A percentile compares a stretch with the other conserved stretches of the same genome.
Conservation (phyloP, 2,888 invertebrate genomes). For the Pilophorus perplexus region DNA sequence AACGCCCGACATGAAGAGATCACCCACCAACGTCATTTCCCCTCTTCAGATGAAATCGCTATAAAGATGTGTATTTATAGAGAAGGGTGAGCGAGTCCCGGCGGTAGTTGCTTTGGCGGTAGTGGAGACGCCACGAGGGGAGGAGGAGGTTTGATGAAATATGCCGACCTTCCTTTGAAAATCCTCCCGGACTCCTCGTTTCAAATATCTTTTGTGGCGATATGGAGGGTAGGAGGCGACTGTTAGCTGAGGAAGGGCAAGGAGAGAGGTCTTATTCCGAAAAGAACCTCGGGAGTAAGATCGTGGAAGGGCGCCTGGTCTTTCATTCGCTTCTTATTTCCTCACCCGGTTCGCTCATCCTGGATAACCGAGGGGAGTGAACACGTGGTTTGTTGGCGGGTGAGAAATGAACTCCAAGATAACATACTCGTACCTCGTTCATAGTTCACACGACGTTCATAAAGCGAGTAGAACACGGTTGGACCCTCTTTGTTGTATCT, state of each 20-base stretch:
- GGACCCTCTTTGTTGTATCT: no score
- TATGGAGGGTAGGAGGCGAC: not conserved
- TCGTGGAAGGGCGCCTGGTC: no score
- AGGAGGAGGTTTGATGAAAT: conserved; percentile 38
- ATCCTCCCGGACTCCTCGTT: conserved; percentile 28
- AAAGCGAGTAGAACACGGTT: no score
- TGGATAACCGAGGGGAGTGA: no score
- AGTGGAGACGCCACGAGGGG: not conserved
- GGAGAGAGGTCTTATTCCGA: not conserved
- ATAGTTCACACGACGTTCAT: no score
- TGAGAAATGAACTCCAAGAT: no score
- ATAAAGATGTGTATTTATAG: conserved; percentile 39
- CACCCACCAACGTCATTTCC: conserved; percentile 6
- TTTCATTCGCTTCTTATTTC: no score
- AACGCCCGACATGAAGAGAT: conserved; percentile 17
- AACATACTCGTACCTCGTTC: no score
- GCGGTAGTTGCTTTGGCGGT: not conserved
- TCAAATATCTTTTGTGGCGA: conserved; percentile 37
- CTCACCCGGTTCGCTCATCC: no score
- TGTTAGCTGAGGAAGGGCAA: not conserved
- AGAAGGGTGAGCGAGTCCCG: conserved; percentile 13
- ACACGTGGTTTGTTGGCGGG: no score
- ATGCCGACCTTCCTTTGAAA: conserved; percentile 38
- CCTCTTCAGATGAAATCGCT: conserved; percentile 27
- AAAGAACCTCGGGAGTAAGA: no score